Evolutionary conservation across 1,140 invertebrate species (phyloP).

Genomic region (Bombus fervidus): DNA sequence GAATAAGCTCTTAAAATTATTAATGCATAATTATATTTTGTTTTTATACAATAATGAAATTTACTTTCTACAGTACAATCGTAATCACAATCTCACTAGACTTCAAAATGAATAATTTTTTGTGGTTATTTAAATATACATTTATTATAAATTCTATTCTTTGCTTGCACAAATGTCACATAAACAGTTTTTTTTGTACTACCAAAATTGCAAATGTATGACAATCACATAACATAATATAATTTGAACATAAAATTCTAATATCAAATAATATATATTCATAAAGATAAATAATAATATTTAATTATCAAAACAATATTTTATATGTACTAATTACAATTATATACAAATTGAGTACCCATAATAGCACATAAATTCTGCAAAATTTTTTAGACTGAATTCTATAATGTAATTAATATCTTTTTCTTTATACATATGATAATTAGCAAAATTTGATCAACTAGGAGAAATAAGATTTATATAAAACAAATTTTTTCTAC

Average conservation of each 20-base stretch:
- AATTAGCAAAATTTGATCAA: neutral
- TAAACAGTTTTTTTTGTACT: conserved; percentile 41
- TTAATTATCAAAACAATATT: conserved; percentile 20
- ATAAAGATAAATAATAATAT: conserved; percentile 26
- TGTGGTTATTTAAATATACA: conserved; percentile 5
- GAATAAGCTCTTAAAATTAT: neutral
- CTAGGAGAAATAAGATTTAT: conserved; percentile 3
- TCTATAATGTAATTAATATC: neutral
- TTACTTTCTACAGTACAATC: neutral
- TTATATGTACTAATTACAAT: conserved; percentile 38
- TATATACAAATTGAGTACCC: conserved; percentile 16
- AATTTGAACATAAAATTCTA: neutral
- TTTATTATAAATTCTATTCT: conserved; percentile 21
- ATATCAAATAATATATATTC: conserved; percentile 6
- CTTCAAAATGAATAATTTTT: neutral
- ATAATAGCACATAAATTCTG: conserved; percentile 25
- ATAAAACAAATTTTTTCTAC: neutral
- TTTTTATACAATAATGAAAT: neutral
- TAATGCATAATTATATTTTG: neutral
- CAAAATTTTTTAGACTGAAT: neutral
- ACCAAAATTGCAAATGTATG: conserved; percentile 39
- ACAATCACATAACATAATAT: neutral
- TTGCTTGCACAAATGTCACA: conserved; percentile 8
- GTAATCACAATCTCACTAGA: neutral
- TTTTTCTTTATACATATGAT: neutral